Evolutionary conservation across 2,797 vertebrate genomes (phyloP).

Genomic region (Sylvilagus floridanus): DNA sequence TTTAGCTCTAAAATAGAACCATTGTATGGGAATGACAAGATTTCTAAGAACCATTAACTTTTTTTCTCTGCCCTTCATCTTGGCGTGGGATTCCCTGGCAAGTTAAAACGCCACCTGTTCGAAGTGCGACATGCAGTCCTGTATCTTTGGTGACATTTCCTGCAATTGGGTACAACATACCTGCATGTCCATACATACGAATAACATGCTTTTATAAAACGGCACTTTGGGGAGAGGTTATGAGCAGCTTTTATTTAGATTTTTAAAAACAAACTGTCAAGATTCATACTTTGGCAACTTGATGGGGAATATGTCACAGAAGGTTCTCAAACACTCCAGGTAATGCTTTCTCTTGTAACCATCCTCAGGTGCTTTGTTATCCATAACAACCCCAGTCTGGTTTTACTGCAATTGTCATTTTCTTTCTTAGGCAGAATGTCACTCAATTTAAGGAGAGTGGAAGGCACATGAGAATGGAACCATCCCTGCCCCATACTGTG

Average conservation of each 20-base stretch:
- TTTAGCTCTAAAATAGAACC: background rate
- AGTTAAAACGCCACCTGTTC: constrained; percentile 73
- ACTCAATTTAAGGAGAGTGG: constrained; percentile 45
- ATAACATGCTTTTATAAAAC: constrained; percentile 69
- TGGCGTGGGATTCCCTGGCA: constrained; percentile 45
- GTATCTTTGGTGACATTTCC: constrained; percentile 75
- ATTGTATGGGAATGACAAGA: constrained; percentile 57
- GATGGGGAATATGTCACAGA: background rate
- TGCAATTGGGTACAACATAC: no score
- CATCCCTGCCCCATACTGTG: background rate
- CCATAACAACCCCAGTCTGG: constrained; percentile 25
- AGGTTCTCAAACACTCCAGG: constrained; percentile 14
- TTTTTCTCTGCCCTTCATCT: constrained; percentile 68
- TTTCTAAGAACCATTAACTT: constrained; percentile 61
- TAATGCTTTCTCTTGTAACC: background rate
- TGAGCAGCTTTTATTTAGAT: constrained; percentile 15
- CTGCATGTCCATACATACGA: background rate
- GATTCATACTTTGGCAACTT: constrained; percentile 17
- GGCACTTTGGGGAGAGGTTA: background rate
- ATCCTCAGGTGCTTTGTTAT: constrained; percentile 3
- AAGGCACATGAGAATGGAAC: background rate
- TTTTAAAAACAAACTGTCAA: background rate
- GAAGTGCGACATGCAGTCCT: constrained; percentile 71
- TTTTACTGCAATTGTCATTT: constrained; percentile 32
- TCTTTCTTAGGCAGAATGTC: background rate